phyloP scores from a whole-genome alignment of 64 coral and sea anemone species.

The Dendrophyllia cribrosa region DNA sequence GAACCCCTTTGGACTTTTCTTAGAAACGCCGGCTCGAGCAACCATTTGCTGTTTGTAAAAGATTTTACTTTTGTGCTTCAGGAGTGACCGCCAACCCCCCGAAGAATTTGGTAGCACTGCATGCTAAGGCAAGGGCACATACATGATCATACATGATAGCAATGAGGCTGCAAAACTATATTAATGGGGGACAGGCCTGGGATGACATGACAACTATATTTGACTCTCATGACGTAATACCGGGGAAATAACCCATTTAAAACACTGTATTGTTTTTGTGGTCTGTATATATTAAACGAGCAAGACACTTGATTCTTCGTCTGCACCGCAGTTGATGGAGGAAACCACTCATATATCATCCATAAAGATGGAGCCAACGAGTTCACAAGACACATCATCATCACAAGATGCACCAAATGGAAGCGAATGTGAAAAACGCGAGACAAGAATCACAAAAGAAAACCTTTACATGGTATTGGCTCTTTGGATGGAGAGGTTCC shows the following conservation, averaged over 20 bases:
- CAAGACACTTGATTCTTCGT: neutral
- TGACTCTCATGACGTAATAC: no score
- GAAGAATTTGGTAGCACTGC: no score
- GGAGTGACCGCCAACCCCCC: no score
- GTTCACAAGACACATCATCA: neutral
- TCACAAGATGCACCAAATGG: neutral
- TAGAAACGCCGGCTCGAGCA: no score
- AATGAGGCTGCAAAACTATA: no score
- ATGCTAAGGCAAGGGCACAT: no score
- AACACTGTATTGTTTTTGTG: neutral
- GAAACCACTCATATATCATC: neutral
- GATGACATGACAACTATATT: no score
- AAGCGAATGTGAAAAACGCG: constrained; percentile 22
- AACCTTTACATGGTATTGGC: constrained; percentile 47
- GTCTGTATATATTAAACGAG: neutral
- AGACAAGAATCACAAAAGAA: constrained; percentile 41
- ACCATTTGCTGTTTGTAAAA: no score
- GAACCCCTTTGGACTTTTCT: no score
- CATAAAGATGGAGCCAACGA: neutral
- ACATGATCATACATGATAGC: no score
- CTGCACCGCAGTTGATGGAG: neutral
- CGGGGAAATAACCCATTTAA: neutral
- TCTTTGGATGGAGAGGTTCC: constrained; percentile 51
- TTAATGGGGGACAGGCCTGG: no score
- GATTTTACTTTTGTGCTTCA: no score